Percentiles rank a stretch among this genome's conserved stretches.
Evolutionary conservation across 2,888 invertebrate genomes (phyloP).

Genomic region (Polyommatus iphigenia): DNA sequence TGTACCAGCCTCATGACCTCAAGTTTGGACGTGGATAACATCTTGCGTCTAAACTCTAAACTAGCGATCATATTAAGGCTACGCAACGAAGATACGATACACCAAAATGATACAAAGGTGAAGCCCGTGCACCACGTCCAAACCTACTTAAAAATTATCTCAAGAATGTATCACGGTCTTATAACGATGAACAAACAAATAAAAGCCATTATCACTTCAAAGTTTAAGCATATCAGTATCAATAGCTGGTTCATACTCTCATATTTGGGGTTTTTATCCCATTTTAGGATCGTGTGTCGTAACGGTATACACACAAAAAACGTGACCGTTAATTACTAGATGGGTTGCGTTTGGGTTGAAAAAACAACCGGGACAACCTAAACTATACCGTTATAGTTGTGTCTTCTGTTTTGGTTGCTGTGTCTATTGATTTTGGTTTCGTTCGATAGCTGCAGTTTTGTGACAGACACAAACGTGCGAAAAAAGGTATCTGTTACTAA

Average conservation of each 20-base stretch:
- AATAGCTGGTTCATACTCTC: background rate
- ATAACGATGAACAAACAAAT: background rate
- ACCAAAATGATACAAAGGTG: no score
- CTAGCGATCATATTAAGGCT: no score
- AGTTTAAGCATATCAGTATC: background rate
- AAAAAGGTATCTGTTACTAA: no score
- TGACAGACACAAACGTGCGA: no score
- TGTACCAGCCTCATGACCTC: no score
- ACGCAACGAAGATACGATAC: no score
- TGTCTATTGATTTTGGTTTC: no score
- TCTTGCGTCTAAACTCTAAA: no score
- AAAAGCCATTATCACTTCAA: background rate
- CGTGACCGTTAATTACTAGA: conserved; percentile 35
- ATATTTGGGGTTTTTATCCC: background rate
- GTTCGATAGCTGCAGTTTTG: no score
- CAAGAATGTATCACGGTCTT: background rate
- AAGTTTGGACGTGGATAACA: no score
- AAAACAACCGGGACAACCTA: background rate
- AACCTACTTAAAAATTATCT: background rate
- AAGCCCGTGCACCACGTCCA: no score
- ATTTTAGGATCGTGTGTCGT: conserved; percentile 3
- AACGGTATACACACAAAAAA: conserved; percentile 15
- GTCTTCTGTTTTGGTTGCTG: no score
- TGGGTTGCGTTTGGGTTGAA: background rate
- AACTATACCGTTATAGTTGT: conserved; percentile 10